These are phyloP conservation scores for Ianthella basta DNA, from an alignment of 37 sponge, comb jelly and placozoan genomes.

Conservation along the genomic window DNA sequence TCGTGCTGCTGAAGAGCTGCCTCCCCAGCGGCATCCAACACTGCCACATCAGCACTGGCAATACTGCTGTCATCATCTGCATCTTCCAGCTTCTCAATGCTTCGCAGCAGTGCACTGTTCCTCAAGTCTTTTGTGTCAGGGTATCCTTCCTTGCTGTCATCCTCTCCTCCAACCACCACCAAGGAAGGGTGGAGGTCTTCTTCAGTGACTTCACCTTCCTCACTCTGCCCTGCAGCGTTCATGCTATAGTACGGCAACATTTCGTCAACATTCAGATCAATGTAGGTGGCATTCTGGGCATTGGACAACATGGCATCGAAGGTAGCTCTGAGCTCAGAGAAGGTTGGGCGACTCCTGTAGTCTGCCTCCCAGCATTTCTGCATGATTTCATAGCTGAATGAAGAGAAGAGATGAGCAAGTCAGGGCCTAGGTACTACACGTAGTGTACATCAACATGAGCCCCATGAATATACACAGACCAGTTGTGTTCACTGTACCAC, in stretches of 20 bases:
- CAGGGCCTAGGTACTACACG: too few species aligned
- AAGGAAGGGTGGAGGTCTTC: constrained; percentile 7
- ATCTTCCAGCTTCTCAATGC: constrained; percentile 7
- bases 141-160: constrained; percentile 11
- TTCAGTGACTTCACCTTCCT: neutral
- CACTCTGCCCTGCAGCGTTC: neutral
- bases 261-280: constrained; percentile 50
- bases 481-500: too few species aligned
- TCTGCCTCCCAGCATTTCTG: constrained; percentile 17
- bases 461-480: too few species aligned
- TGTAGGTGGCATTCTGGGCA: constrained; percentile 47
- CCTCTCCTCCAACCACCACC: too few species aligned
- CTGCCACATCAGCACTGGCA: neutral
- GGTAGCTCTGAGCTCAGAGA: constrained; percentile 25
- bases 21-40: too few species aligned
- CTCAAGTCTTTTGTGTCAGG: neutral
- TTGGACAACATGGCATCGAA: constrained; percentile 19
- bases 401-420: neutral
- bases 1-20: too few species aligned
- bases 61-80: constrained; percentile 1
- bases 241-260: constrained; percentile 28
- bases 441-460: too few species aligned
- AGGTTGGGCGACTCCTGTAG: neutral
- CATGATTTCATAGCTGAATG: constrained; percentile 21
- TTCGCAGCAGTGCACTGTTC: neutral